Percentiles rank a stretch among this genome's conserved stretches.
phyloP scores from a whole-genome alignment of 2,113 vertebrate genomes.

The Grammomys dolichurus region DNA sequence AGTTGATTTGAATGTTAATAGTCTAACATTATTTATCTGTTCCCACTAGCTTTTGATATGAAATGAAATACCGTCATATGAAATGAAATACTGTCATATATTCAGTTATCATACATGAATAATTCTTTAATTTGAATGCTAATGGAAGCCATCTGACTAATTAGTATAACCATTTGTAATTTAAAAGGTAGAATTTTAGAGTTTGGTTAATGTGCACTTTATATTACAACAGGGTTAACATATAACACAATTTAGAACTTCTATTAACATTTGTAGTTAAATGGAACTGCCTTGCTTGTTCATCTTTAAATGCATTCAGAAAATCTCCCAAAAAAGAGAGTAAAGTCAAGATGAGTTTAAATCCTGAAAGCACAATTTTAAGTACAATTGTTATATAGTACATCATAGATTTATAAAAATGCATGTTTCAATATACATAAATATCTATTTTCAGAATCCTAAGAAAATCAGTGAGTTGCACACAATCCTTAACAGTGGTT shows the following conservation, averaged over 20 bases:
- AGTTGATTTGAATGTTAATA: not conserved
- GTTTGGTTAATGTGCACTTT: constrained; percentile 27
- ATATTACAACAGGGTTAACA: constrained; percentile 33
- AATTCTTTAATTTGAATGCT: constrained; percentile 52
- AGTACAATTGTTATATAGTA: not conserved
- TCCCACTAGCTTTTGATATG: not conserved
- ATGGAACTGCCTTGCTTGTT: not conserved
- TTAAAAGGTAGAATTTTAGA: constrained; percentile 55
- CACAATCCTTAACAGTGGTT: not conserved
- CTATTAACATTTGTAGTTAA: constrained; percentile 11
- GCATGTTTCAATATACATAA: not conserved
- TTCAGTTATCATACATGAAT: not conserved
- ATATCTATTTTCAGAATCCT: not conserved
- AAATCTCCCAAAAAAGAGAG: not conserved
- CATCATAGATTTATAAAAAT: not conserved
- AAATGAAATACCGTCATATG: not conserved
- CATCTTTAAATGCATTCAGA: not conserved
- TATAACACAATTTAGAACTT: not conserved
- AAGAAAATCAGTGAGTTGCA: not conserved
- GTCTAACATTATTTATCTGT: not conserved
- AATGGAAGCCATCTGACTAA: constrained; percentile 27
- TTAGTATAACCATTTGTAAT: not conserved
- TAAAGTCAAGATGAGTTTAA: constrained; percentile 23
- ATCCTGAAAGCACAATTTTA: not conserved
- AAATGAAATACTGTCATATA: constrained; percentile 45